These are phyloP conservation scores for Sterna hirundo DNA, from an alignment of 2,113 vertebrate genomes.

Conservation along the genomic window DNA sequence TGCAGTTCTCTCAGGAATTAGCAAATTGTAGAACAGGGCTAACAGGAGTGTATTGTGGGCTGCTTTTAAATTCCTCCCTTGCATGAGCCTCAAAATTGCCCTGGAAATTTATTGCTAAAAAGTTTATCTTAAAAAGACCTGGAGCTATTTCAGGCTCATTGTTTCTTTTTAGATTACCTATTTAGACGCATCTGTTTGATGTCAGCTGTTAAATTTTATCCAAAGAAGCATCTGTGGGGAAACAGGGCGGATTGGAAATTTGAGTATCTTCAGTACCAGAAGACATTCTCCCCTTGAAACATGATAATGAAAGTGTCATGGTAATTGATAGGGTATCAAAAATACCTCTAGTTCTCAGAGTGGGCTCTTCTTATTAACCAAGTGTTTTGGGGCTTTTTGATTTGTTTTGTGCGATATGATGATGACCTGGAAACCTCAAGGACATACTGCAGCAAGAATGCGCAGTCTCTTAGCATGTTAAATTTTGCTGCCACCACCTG, in stretches of 20 bases:
- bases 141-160: slow-evolving; percentile 1
- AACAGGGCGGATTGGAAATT: background rate
- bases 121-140: slow-evolving; percentile 33
- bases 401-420: background rate
- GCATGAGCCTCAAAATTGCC: slow-evolving; percentile 15
- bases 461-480: background rate
- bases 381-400: background rate
- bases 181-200: slow-evolving; percentile 54
- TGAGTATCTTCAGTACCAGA: background rate
- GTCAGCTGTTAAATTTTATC: slow-evolving; percentile 26
- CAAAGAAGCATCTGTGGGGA: background rate
- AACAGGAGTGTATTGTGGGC: slow-evolving; percentile 40
- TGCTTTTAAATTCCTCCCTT: slow-evolving; percentile 54
- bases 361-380: background rate
- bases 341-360: background rate
- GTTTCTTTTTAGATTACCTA: slow-evolving; percentile 8
- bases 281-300: background rate
- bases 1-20: slow-evolving; percentile 42
- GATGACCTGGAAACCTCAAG: background rate
- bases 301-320: background rate
- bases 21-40: slow-evolving; percentile 57
- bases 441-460: background rate
- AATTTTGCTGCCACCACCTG: background rate
- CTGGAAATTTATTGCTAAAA: slow-evolving; percentile 40
- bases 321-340: background rate